Evolutionary conservation across 2,113 vertebrate species (phyloP).

Genomic region (Forbesichthys papilliferus): DNA sequence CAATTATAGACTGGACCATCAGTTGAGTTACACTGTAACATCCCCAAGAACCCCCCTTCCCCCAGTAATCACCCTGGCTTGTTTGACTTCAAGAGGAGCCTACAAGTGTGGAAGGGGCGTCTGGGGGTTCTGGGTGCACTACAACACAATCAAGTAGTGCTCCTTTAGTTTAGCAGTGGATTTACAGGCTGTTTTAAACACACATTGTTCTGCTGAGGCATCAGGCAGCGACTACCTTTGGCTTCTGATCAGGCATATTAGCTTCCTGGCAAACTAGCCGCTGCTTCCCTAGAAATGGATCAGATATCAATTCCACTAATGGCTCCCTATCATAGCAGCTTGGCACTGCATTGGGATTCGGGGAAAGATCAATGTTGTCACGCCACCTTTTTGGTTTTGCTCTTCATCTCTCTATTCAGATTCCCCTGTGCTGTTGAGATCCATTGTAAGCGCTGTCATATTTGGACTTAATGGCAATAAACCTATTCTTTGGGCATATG

Average conservation of each 20-base stretch:
- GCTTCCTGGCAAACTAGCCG: neutral
- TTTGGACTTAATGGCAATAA: neutral
- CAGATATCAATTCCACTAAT: slow-evolving; percentile 28
- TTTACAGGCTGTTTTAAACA: neutral
- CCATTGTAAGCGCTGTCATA: neutral
- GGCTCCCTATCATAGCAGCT: slow-evolving; percentile 11
- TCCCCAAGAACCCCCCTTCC: too few species aligned
- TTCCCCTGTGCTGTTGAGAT: neutral
- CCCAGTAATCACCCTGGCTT: too few species aligned
- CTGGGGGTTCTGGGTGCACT: too few species aligned
- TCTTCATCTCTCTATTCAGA: neutral
- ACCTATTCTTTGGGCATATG: neutral
- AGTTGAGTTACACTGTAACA: too few species aligned
- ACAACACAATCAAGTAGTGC: neutral
- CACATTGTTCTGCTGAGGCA: neutral
- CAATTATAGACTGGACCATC: too few species aligned
- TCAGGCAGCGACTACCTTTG: neutral
- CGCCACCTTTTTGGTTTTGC: neutral
- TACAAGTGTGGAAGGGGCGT: too few species aligned
- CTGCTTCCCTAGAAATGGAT: neutral
- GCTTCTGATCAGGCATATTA: slow-evolving; percentile 1
- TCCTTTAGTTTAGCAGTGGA: neutral
- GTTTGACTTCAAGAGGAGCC: too few species aligned
- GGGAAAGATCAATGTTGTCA: slow-evolving; percentile 31
- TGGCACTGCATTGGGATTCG: slow-evolving; percentile 29